Percentiles rank a stretch among this genome's conserved stretches.
These are phyloP conservation scores for Rhynchomys soricoides DNA, from an alignment of 2,113 vertebrate species.

Conservation along the genomic window DNA sequence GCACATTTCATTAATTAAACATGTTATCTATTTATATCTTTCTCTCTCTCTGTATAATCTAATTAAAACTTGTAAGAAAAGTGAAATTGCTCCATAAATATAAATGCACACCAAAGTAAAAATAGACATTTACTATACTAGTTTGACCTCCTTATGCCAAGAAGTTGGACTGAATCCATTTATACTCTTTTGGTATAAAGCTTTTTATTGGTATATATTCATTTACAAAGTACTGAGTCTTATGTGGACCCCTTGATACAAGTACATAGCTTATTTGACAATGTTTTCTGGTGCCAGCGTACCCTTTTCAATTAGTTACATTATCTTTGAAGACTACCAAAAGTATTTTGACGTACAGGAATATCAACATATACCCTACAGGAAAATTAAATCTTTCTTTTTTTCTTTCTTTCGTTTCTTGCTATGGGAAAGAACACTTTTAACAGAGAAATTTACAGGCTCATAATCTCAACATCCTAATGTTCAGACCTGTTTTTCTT, in stretches of 20 bases:
- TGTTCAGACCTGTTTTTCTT: slow-evolving; percentile 17
- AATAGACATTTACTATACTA: neutral
- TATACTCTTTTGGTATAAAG: neutral
- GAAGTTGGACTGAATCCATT: neutral
- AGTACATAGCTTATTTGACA: neutral
- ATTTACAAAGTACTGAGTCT: neutral
- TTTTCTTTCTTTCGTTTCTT: no score
- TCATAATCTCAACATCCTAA: neutral
- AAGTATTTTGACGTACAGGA: neutral
- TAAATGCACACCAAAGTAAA: slow-evolving; percentile 13
- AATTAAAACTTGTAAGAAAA: slow-evolving; percentile 47
- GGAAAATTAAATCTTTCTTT: neutral
- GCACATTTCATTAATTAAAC: slow-evolving; percentile 44
- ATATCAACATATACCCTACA: neutral
- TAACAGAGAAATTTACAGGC: slow-evolving; percentile 32
- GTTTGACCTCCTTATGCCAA: slow-evolving; percentile 28
- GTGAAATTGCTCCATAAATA: slow-evolving; percentile 17
- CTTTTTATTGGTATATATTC: neutral
- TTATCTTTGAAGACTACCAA: neutral
- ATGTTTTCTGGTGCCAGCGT: neutral
- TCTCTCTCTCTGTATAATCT: neutral
- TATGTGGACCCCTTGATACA: neutral
- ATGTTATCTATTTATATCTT: neutral
- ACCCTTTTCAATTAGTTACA: neutral
- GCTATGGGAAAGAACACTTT: neutral